Percentiles rank a stretch among this genome's conserved stretches.
These are phyloP conservation scores for Colaptes auratus DNA, from an alignment of 2,113 vertebrate genomes.

Conservation along the genomic window DNA sequence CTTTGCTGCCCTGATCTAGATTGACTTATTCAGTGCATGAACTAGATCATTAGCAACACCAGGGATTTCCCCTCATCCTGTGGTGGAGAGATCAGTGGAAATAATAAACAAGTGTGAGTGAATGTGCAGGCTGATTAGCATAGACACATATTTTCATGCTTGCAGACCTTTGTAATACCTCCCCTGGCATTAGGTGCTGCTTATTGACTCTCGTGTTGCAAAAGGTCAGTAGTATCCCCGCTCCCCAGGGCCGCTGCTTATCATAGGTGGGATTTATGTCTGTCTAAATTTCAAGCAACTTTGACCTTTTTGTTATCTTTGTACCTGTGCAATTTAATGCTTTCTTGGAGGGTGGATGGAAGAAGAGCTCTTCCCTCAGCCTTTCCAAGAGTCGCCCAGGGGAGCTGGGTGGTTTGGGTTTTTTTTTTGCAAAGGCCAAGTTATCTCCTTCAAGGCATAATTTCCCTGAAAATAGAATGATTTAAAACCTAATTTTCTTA, in stretches of 20 bases:
- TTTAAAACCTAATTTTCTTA: conserved; percentile 20
- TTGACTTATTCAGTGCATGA: conserved; percentile 28
- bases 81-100: not conserved
- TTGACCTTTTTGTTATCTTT: conserved; percentile 53
- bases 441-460: not conserved
- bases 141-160: not conserved
- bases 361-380: not conserved
- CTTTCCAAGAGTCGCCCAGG: not conserved
- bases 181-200: not conserved
- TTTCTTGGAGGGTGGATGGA: conserved; percentile 28
- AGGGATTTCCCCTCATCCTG: not conserved
- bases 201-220: conserved; percentile 31
- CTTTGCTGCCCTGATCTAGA: conserved; percentile 41
- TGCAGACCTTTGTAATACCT: not conserved
- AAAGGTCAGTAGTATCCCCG: conserved; percentile 65
- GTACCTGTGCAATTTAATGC: conserved; percentile 34
- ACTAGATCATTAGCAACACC: conserved; percentile 13
- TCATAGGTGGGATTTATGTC: conserved; percentile 67
- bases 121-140: not conserved
- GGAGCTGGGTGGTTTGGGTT: not conserved
- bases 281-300: conserved; percentile 65
- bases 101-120: not conserved
- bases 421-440: conserved; percentile 29
- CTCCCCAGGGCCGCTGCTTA: conserved; percentile 43
- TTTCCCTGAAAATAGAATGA: conserved; percentile 20